A percentile compares a stretch with the other conserved stretches of the same genome.
phyloP scores from a whole-genome alignment of 2,888 invertebrate species.

The Podabrus alpinus region DNA sequence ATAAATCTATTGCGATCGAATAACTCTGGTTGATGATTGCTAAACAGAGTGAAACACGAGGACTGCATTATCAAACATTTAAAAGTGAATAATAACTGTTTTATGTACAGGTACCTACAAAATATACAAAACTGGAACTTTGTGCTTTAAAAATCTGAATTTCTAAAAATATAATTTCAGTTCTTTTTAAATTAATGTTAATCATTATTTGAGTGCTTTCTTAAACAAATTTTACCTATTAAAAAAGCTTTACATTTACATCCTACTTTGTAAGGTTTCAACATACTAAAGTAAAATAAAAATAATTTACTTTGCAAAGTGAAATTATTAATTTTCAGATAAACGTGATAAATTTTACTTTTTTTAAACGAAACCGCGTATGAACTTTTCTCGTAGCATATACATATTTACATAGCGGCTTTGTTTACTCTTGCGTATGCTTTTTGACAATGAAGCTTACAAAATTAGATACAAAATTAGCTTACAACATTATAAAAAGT shows the following conservation, averaged over 20 bases:
- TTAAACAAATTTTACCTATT: background rate
- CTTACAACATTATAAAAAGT: background rate
- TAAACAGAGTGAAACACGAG: no score
- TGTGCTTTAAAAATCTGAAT: no score
- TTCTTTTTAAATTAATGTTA: background rate
- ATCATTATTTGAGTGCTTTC: background rate
- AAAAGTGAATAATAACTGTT: no score
- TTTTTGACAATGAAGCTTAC: background rate
- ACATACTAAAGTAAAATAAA: background rate
- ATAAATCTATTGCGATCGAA: no score
- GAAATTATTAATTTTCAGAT: background rate
- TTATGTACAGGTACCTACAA: no score
- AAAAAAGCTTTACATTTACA: background rate
- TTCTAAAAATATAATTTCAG: background rate
- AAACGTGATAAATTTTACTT: background rate
- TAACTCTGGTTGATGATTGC: no score
- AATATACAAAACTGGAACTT: no score
- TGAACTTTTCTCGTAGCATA: background rate
- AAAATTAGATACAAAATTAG: background rate
- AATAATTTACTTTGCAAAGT: background rate
- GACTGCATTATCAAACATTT: no score
- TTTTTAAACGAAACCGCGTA: background rate
- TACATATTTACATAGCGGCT: background rate
- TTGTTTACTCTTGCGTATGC: background rate
- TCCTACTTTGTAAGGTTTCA: background rate